Conservation (phyloP, 1,140 invertebrate genomes). For the Drosophila fuyamai region DNA sequence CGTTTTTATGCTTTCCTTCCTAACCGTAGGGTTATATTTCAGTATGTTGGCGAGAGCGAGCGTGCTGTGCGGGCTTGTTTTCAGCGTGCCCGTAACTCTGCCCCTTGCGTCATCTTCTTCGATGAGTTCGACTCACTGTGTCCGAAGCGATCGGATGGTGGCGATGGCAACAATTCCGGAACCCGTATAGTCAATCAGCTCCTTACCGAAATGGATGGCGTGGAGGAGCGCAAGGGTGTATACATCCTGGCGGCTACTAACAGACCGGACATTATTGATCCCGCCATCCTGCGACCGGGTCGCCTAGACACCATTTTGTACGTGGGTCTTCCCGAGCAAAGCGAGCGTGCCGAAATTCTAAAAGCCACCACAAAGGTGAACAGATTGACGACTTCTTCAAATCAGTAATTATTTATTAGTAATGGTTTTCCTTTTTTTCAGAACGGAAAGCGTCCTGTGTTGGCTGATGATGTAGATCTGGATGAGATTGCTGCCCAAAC, state of each 20-base stretch:
- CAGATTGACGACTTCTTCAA: not conserved
- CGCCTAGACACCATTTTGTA: constrained; percentile 97
- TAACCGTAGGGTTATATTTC: constrained; percentile 1
- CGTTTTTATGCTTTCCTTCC: too few species aligned
- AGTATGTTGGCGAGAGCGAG: constrained; percentile 99
- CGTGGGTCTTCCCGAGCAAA: constrained; percentile 93
- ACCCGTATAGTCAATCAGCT: constrained; percentile 98
- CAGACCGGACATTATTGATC: constrained; percentile 98
- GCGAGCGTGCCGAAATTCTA: constrained; percentile 95
- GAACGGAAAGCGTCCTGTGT: constrained; percentile 91
- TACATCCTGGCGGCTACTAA: constrained; percentile 98
- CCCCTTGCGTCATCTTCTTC: constrained; percentile 99
- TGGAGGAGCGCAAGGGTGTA: constrained; percentile 94
- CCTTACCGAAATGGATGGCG: constrained; percentile 99
- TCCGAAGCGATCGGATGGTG: constrained; percentile 92
- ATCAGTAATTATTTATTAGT: not conserved
- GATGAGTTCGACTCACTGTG: constrained; percentile 99
- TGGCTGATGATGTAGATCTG: constrained; percentile 92
- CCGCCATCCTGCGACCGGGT: constrained; percentile 97
- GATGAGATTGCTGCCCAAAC: constrained; percentile 89
- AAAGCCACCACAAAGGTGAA: constrained; percentile 94
- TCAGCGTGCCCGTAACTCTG: constrained; percentile 95
- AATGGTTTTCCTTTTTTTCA: constrained; percentile 70
- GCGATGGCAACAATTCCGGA: constrained; percentile 89
- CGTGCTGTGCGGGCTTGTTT: constrained; percentile 97